phyloP scores from a whole-genome alignment of 2,113 vertebrate genomes.

The Gobius niger region DNA sequence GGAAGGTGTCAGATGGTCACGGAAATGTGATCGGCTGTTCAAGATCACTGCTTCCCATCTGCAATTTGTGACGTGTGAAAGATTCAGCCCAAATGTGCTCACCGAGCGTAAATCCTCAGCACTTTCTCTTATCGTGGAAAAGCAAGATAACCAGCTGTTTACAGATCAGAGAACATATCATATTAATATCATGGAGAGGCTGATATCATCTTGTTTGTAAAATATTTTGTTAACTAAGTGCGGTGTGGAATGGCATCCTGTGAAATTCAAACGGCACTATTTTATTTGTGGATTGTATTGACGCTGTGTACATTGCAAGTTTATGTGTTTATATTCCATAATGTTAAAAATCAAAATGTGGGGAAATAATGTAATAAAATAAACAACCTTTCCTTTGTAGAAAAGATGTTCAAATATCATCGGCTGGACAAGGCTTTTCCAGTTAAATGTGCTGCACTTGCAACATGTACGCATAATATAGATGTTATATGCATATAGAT shows the following conservation, averaged over 20 bases:
- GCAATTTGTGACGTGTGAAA: conserved; percentile 99
- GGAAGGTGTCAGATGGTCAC: conserved; percentile 99
- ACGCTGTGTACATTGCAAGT: conserved; percentile 35
- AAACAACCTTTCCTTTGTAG: too few relatives aligned
- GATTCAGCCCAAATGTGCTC: conserved; percentile 99
- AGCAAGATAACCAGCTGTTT: conserved; percentile 99
- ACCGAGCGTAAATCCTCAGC: conserved; percentile 98
- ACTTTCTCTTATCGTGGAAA: conserved; percentile 99
- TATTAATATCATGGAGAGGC: conserved; percentile 98
- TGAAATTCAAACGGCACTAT: conserved; percentile 67
- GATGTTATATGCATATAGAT: too few relatives aligned
- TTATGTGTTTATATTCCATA: not conserved
- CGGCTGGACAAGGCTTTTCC: too few relatives aligned
- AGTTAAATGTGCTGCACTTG: too few relatives aligned
- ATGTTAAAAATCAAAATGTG: not conserved
- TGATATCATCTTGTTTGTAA: conserved; percentile 85
- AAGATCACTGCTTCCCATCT: conserved; percentile 99
- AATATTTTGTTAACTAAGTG: conserved; percentile 83
- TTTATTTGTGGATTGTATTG: conserved; percentile 57
- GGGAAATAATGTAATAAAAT: too few relatives aligned
- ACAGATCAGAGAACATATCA: conserved; percentile 99
- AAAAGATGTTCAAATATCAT: too few relatives aligned
- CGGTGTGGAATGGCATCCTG: conserved; percentile 72
- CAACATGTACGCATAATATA: too few relatives aligned
- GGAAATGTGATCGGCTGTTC: conserved; percentile 99